These are phyloP conservation scores for Chelonus insularis DNA, from an alignment of 1,140 invertebrate genomes.

Conservation along the genomic window DNA sequence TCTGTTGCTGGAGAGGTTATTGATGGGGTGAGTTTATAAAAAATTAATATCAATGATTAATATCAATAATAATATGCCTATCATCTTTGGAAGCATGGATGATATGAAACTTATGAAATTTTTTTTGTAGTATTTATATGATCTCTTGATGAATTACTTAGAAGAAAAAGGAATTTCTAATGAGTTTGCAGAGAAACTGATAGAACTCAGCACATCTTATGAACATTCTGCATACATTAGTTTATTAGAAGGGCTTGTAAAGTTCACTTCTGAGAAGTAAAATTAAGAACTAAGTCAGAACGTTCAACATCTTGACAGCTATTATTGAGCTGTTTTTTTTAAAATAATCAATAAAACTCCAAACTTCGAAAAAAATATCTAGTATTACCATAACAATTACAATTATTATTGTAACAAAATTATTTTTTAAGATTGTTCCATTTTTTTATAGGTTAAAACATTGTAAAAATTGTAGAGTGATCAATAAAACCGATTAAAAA, in stretches of 20 bases:
- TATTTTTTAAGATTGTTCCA: no score
- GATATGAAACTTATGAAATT: no score
- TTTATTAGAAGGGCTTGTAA: slow-evolving; percentile 81
- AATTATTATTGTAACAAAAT: no score
- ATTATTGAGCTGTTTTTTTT: neutral
- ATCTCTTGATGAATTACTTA: slow-evolving; percentile 89
- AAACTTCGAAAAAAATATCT: no score
- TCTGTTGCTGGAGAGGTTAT: slow-evolving; percentile 86
- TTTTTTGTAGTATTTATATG: slow-evolving; percentile 88
- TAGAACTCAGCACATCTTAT: slow-evolving; percentile 83
- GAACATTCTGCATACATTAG: slow-evolving; percentile 88
- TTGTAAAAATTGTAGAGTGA: no score
- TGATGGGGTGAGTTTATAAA: slow-evolving; percentile 73
- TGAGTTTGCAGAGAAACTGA: slow-evolving; percentile 86
- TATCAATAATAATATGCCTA: slow-evolving; percentile 22
- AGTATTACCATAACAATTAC: no score
- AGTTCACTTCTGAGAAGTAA: slow-evolving; percentile 75
- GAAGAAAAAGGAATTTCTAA: slow-evolving; percentile 92
- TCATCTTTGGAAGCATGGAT: no score
- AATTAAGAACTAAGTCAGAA: no score
- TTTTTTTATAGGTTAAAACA: no score
- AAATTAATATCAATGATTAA: no score
- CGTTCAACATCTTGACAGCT: neutral
- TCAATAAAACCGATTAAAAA: no score
- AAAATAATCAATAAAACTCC: no score